These are phyloP conservation scores for Malthinus seriepunctatus DNA, from an alignment of 2,888 invertebrate genomes.

Conservation along the genomic window DNA sequence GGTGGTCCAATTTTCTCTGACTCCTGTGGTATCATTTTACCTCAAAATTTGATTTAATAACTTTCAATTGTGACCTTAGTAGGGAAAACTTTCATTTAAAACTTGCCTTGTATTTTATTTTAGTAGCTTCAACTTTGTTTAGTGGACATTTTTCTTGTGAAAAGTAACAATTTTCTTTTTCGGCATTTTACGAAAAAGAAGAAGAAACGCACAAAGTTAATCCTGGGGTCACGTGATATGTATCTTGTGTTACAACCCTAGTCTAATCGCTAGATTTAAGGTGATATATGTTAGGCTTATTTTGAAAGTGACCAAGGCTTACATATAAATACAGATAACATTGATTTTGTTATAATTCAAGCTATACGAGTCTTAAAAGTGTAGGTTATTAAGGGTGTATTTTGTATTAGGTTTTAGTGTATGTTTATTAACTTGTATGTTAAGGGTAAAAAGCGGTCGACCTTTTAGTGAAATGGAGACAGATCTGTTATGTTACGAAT, in stretches of 20 bases:
- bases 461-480: slow-evolving; percentile 29
- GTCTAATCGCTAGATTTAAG: slow-evolving; percentile 32
- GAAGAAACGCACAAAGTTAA: slow-evolving; percentile 23
- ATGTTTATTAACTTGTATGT: slow-evolving; percentile 27
- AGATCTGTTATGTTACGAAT: slow-evolving; percentile 25
- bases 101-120: no score
- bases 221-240: slow-evolving; percentile 23
- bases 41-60: no score
- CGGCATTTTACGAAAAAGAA: neutral
- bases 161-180: no score
- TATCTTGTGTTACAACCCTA: slow-evolving; percentile 23
- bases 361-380: slow-evolving; percentile 12
- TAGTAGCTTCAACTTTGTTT: no score
- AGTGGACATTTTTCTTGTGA: no score
- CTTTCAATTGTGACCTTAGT: no score
- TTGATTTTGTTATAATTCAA: slow-evolving; percentile 22
- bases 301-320: slow-evolving; percentile 29
- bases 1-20: no score
- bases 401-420: slow-evolving; percentile 3
- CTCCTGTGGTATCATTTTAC: no score
- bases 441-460: slow-evolving; percentile 27
- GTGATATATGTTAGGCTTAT: slow-evolving; percentile 32
- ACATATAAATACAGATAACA: slow-evolving; percentile 29
- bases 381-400: slow-evolving; percentile 10
- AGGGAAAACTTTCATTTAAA: no score